Percentiles rank a stretch among this genome's conserved stretches.
Conservation (phyloP, 2,797 vertebrate genomes). For the Channa striata region DNA sequence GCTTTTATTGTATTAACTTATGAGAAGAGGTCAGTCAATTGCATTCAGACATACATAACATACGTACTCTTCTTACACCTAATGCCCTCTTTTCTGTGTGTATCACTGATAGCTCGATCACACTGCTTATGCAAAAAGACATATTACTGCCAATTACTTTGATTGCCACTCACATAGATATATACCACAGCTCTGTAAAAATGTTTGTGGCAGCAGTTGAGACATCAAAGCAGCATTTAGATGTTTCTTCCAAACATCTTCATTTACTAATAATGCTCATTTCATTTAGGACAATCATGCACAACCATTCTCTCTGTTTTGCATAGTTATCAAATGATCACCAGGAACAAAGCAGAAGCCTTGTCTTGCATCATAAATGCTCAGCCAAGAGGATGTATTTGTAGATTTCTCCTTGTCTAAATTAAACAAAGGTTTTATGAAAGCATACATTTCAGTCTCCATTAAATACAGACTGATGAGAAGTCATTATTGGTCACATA, state of each 20-base stretch:
- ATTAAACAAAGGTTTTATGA: conserved; percentile 25
- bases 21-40: conserved; percentile 43
- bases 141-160: conserved; percentile 18
- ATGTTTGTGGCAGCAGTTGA: conserved; percentile 23
- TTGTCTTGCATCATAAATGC: conserved; percentile 13
- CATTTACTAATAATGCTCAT: background rate
- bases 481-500: background rate
- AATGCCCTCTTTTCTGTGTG: conserved; percentile 27
- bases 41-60: conserved; percentile 30
- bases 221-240: conserved; percentile 26
- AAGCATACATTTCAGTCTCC: conserved; percentile 27
- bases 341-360: conserved; percentile 14
- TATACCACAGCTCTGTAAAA: conserved; percentile 29
- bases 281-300: conserved; percentile 7
- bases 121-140: conserved; percentile 22
- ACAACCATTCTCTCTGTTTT: conserved; percentile 16
- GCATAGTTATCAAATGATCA: conserved; percentile 32
- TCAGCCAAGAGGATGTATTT: conserved; percentile 10
- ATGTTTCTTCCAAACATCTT: background rate
- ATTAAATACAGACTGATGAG: conserved; percentile 27
- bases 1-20: conserved; percentile 70
- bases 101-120: background rate
- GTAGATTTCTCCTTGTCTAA: conserved; percentile 9
- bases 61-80: conserved; percentile 12
- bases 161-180: conserved; percentile 17